Conservation (phyloP, 2,113 vertebrate genomes). For the Sylvilagus bachmani region DNA sequence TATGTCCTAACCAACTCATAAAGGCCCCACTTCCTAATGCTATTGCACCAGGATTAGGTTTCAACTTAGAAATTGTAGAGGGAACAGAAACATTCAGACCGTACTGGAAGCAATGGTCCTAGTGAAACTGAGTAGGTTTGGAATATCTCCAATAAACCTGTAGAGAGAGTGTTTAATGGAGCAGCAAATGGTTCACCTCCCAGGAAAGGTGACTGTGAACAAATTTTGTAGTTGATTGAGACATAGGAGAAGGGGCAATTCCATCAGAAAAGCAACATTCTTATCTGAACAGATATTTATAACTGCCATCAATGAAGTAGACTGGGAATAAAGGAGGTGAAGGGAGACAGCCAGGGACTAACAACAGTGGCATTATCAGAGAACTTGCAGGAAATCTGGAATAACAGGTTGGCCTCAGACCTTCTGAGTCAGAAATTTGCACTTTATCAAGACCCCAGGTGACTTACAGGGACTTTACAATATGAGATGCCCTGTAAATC, state of each 20-base stretch:
- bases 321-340: too few relatives aligned
- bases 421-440: constrained; percentile 3
- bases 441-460: not conserved
- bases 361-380: not conserved
- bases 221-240: not conserved
- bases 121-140: not conserved
- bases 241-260: not conserved
- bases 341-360: not conserved
- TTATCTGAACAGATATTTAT: not conserved
- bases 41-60: not conserved
- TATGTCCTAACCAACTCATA: not conserved
- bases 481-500: not conserved
- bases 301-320: not conserved
- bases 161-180: not conserved
- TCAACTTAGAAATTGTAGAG: not conserved
- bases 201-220: not conserved
- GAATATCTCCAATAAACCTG: not conserved
- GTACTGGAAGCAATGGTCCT: not conserved
- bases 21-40: not conserved
- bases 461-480: not conserved
- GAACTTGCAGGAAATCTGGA: not conserved
- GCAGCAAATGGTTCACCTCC: not conserved
- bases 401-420: not conserved
- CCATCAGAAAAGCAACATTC: not conserved
- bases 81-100: not conserved